Base-by-base conservation (phyloP, 2,797 vertebrate genomes). In the Scomberomorus guttatus region DNA sequence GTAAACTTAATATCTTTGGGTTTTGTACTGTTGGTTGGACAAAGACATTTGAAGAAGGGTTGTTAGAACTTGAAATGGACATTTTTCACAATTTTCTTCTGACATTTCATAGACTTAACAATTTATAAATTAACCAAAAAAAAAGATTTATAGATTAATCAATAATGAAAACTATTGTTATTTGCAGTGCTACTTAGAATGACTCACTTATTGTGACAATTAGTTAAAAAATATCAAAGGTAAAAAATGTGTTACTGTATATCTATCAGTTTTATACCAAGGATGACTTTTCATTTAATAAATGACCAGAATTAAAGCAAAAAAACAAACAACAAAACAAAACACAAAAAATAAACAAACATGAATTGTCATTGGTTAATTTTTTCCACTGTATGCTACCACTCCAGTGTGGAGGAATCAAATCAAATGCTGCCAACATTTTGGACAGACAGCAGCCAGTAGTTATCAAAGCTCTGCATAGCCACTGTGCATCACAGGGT, bases 401-500 rank as follows among this genome's bases (percentile, higher is more conserved):
- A 24, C 17, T 46, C 32, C 37, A 59, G 27, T 27, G 46, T 29
- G 5, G 27, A 59, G 24, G 22, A 54, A 48, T 32, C 27, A 32
- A 70, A 22, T 58, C 6, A 75, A 42, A 66, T 65, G 39, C 50
- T 60, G 37, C 9, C 27, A 61, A 51, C 20, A 29, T 25, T 27
- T 52, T 29, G 52, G 64, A 58, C 69, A 70, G 52, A 72, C 61
- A 74, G 66, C 67, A 62, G 72, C 58, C 67, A 60, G 59, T 17
- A 22, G 51, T 37, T 2, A 39, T 60, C 69, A 70, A 52, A 81
- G 27, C 63, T 54, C 50, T 20, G 18, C 50, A 32, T 12, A 34
- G 54, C 72, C 3, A 25, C 62, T 71, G 51, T 64, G 68, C 63
- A 82, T 79, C 67, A 69, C 64, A 69, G 83, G 67, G 69, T 73